Percentiles rank a stretch among this genome's conserved stretches.
Conservation (phyloP, 2,797 vertebrate species). For the Epinephelus malabaricus region DNA sequence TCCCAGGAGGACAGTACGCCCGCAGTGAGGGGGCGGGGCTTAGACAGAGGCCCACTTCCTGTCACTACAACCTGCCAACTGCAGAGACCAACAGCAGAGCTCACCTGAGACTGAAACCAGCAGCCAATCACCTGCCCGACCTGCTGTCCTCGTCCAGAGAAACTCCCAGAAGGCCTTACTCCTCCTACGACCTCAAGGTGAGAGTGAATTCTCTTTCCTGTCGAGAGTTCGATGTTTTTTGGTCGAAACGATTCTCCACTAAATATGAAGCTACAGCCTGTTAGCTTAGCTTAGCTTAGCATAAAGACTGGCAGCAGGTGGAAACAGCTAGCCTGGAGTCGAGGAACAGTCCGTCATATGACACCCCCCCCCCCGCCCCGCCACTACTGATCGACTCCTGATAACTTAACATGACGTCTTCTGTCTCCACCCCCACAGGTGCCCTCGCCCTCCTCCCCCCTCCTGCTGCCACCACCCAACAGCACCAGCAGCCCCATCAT, state of each 20-base stretch:
- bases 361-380: too few species aligned
- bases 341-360: too few species aligned
- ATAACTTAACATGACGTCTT: neutral
- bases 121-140: constrained; percentile 61
- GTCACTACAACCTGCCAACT: constrained; percentile 66
- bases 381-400: too few species aligned
- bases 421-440: constrained; percentile 36
- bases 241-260: too few species aligned
- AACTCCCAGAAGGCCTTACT: constrained; percentile 78
- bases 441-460: constrained; percentile 33
- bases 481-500: constrained; percentile 79
- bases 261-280: too few species aligned
- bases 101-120: constrained; percentile 57
- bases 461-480: constrained; percentile 70
- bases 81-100: constrained; percentile 43
- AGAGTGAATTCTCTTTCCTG: too few species aligned
- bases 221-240: too few species aligned
- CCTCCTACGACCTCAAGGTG: constrained; percentile 89
- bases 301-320: too few species aligned
- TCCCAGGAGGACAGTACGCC: constrained; percentile 39
- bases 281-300: too few species aligned
- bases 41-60: constrained; percentile 86
- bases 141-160: constrained; percentile 83
- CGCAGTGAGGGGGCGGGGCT: constrained; percentile 40
- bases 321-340: too few species aligned